These are phyloP conservation scores for Podargus strigoides DNA, from an alignment of 2,797 vertebrate species.

Conservation along the genomic window DNA sequence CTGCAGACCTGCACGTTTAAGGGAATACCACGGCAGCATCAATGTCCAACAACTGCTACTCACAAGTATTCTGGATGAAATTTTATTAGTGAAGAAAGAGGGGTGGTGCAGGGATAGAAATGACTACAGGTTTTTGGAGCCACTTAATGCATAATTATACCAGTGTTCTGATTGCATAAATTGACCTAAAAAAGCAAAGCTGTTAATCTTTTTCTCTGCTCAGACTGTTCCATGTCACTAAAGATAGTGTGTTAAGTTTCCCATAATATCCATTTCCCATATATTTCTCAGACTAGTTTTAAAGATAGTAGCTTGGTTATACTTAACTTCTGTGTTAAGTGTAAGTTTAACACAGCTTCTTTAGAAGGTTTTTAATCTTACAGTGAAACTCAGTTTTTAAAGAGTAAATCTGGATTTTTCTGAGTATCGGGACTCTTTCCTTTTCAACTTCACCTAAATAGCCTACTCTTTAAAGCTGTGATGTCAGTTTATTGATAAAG, in stretches of 20 bases:
- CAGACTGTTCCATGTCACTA: background rate
- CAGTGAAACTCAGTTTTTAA: background rate
- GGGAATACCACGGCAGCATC: background rate
- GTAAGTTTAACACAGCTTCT: too few relatives aligned
- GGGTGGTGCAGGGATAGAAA: too few relatives aligned
- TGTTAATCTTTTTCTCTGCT: background rate
- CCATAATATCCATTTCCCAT: background rate
- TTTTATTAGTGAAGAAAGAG: background rate
- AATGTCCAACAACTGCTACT: background rate
- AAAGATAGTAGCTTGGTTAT: background rate
- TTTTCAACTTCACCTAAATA: background rate
- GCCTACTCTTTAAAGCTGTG: background rate
- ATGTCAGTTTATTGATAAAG: conserved; percentile 14
- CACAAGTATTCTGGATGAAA: background rate
- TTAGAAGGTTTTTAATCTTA: background rate
- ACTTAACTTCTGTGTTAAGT: background rate
- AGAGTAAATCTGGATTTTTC: background rate
- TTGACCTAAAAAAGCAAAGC: background rate
- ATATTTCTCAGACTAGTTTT: background rate
- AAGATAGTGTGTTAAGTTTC: background rate
- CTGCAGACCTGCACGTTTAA: background rate
- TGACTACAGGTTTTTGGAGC: accelerated
- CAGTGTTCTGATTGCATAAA: background rate
- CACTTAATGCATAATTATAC: background rate
- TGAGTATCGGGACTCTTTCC: background rate